Evolutionary conservation across 2,113 vertebrate genomes (phyloP), one percentile per base, ranked within the genome.

Genomic region (Centropus unirufus): DNA sequence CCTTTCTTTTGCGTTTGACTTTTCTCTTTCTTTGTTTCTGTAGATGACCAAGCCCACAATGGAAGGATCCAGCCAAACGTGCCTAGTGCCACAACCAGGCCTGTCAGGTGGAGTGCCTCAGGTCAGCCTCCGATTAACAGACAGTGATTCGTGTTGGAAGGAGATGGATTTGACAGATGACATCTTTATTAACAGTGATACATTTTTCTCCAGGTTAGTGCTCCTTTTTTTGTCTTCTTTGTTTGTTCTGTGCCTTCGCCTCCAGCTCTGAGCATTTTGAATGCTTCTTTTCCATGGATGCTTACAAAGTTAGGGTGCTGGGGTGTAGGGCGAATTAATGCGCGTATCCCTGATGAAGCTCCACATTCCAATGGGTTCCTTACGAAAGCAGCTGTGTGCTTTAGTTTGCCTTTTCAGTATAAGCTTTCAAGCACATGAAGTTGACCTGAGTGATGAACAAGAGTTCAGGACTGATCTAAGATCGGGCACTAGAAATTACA

Each of bases 171-270:
- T 96, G 59, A 57, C 94, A 73, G 97, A 97, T 89, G 95, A 97
- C 68, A 52, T 97, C 30, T 92, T 94, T 20, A 2, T 90, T 57
- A 93, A 76, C 84, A 96, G 64, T 64, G 90, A 91, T 58, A 61
- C 66, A 0, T 96, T 97, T 87, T 90, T 94, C 63, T 85, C 76
- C 95, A 98, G 97, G 98, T 98, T 52, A 95, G 97, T 97, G 51
- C 18, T 84, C 9, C 46, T 70, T 84, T 73, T 61, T 95, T 70
- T 59, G 6, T 62, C 36, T 40, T 80, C 9, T 39, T 40, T 77
- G 5, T 36, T 86, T 80, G n/a, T 85, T 94, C 59, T 47, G 26
- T 84, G 47, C n/a, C 29, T 78, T 23, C 5, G n/a, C 13, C 44
- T 93, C 47, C 29, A 29, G 6, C 55, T 68, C 59, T 81, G 44